phyloP scores from a whole-genome alignment of 2,113 vertebrate genomes.

The Ellobius talpinus region DNA sequence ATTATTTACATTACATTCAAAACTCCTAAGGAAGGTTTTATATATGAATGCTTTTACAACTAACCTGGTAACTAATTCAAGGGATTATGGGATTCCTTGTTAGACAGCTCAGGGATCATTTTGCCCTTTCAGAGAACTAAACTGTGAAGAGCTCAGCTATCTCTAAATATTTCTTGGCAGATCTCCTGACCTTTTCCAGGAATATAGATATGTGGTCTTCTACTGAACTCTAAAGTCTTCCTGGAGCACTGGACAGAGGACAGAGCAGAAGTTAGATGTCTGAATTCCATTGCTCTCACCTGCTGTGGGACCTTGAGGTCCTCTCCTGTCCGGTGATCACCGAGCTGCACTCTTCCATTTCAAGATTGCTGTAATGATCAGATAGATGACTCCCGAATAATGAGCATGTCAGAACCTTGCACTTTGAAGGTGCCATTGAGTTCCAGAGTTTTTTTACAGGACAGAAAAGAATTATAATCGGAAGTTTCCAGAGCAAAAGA shows the following conservation, averaged over 20 bases:
- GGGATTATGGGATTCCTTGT: background rate
- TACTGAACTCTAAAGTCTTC: background rate
- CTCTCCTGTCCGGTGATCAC: background rate
- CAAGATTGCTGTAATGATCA: background rate
- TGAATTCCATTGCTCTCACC: background rate
- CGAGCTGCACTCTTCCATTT: background rate
- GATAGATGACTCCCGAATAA: background rate
- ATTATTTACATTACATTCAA: background rate
- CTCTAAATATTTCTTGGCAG: background rate
- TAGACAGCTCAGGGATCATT: background rate
- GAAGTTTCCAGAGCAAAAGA: background rate
- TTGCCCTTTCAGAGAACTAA: background rate
- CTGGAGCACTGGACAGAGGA: too few species aligned
- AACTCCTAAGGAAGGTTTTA: background rate
- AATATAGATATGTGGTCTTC: background rate
- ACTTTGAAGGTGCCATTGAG: background rate
- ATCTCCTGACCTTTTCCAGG: background rate
- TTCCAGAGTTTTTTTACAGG: background rate
- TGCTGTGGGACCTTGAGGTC: background rate
- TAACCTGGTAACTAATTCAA: background rate
- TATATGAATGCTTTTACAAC: background rate
- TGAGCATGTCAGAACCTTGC: background rate
- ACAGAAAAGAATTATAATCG: background rate
- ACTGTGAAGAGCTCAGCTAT: background rate
- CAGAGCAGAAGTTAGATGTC: background rate